A percentile compares a stretch with the other conserved stretches of the same genome.
These are phyloP conservation scores for Idaea dimidiata DNA, from an alignment of 2,888 invertebrate species.

Conservation along the genomic window DNA sequence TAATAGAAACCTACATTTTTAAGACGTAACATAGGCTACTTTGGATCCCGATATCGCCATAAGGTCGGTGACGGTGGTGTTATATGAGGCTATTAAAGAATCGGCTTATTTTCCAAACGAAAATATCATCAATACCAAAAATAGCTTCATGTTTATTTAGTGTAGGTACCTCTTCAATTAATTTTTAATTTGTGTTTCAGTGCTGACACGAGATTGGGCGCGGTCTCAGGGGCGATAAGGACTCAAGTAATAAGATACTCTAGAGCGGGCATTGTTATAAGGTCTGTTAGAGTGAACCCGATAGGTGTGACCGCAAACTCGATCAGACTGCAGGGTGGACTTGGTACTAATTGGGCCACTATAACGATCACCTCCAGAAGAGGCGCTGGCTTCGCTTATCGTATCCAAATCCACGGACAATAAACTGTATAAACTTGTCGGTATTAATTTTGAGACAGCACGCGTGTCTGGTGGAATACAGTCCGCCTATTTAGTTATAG, in stretches of 20 bases:
- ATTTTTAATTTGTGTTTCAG: background rate
- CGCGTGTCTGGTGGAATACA: background rate
- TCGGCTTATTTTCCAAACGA: no score
- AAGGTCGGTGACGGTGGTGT: no score
- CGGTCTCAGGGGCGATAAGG: background rate
- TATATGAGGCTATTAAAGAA: no score
- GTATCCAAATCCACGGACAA: background rate
- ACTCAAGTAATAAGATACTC: background rate
- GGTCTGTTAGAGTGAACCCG: background rate
- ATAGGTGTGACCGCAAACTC: background rate
- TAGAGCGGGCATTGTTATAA: background rate
- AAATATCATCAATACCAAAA: no score
- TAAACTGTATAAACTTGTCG: background rate
- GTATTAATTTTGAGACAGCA: background rate
- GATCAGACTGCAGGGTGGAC: conserved; percentile 5
- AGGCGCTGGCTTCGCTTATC: background rate
- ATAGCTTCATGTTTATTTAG: no score
- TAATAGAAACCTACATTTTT: no score
- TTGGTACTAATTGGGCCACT: background rate
- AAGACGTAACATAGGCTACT: no score
- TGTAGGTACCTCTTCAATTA: no score
- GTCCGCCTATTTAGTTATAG: background rate
- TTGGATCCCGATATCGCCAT: no score
- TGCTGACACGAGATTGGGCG: background rate
- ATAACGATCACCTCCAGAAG: background rate